Base-by-base conservation (phyloP, 1,140 invertebrate species). In the Rhizoglyphus robini region DNA sequence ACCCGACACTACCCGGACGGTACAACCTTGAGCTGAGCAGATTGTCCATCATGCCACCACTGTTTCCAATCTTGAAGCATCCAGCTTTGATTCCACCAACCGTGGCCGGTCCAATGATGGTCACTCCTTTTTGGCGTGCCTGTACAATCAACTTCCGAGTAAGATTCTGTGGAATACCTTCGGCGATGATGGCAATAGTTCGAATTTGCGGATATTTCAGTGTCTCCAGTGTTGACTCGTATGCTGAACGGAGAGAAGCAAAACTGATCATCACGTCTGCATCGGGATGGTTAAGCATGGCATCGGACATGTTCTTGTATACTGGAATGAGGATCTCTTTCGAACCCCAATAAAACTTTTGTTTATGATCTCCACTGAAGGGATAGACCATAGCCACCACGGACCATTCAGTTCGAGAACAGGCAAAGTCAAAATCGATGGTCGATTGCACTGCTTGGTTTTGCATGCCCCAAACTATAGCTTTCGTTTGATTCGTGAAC, bases 391-490 rank as follows among this genome's bases (percentile, higher is more conserved):
- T 89, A 31, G 94, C 95, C 3, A 90, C 92, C 0, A 99, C 84
- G 34, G 82, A 83, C 3, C 81, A 81, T 70, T 90, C 86, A 64
- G 82, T 79, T 69, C 96, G 83, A 23, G 89, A 84, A 76, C 95
- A 99, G 15, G 97, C 93, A 77, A 96, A 98, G 78, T 99, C 96
- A 80, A 99, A 99, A 76, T 99, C 96, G 51, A 99, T 75, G 93
- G 98, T 99, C 67, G 84, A 81, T 74, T 97, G 95, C 31, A 98
- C 93, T n/a, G 95, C 96, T 67, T 93, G 79, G 15, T 87, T 89
- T 79, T 99, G 96, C 91, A 99, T 97, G 48, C 96, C 96, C 95
- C 95, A 99, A 31, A 99, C 86, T 71, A 99, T 96, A 5, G 93
- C 84, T 76, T 90, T 91, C 0, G 95, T 98, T 65, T 82, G 81